Base-by-base conservation (phyloP, 1,140 invertebrate species). In the Heliconius eleuchia region DNA sequence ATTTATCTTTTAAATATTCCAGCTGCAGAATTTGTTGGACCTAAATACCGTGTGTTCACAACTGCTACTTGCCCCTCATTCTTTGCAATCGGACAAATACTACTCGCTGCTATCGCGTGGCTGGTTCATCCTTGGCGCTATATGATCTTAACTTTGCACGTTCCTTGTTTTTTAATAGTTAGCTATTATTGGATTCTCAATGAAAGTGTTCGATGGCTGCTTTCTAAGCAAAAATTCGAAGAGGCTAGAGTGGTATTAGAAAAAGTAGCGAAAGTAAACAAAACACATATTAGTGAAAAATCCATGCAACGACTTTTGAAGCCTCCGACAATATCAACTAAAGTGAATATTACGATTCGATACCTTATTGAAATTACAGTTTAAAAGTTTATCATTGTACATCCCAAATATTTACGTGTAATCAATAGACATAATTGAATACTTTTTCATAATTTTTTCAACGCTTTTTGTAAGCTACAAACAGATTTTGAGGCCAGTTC, bases 191-290 rank as follows among this genome's bases (percentile, higher is more conserved):
- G 96, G 92, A 85, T 96, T 60, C 80, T 96, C 3, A 95, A 96
- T 1, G 96, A 97, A 89, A 96, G 96, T 37, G 93, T 96, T n/a
- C 94, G 97, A 81, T 98, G 97, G 97, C 92, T 97, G 8, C 87
- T 98, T 46, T 96, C 96, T 3, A 96, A 97, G 79, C 96, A 96
- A 7, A 96, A 96, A 81, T 96, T 96, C 57, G 94, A 96, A 1
- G 95, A 96, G 81, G 96, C 96, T 7, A 95, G 95, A 74, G 87
- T 88, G 19, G 93, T 96, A n/a, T 89, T 97, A 9, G 90, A 94
- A 9, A 95, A 95, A 82, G 96, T 96, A 13, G 96, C 96, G 0
- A 80, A 71, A 78, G 57, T 73, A 8, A 83, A 83, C 52, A 80
- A 71, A 2, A 83, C 42, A 55, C 70, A 80, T 34, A 83, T 83